Evolutionary conservation across 2,888 invertebrate species (phyloP), one percentile per base, ranked within the genome.

Genomic region (Torymus auratus): DNA sequence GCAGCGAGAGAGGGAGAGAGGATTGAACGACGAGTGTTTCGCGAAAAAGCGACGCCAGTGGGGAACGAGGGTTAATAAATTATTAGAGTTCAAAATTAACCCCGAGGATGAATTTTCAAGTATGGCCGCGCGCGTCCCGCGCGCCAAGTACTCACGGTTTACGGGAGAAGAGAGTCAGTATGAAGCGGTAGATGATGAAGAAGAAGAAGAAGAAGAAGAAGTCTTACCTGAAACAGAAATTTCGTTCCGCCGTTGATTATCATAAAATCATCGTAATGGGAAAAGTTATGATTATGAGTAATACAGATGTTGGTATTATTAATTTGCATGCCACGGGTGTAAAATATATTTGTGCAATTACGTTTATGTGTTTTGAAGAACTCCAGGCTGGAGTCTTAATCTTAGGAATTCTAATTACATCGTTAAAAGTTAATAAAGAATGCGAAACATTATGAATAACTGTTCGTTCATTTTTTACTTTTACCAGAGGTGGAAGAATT

Each of bases 21-120:
- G 50, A 71, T 71, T 71, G 61, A 71, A 52, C 71, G 13, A 15
- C 17, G 60, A n/a, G 60, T 17, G 15, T 60, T 72, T n/a, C 53
- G 72, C 12, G 20, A 70, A 70, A 58, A 70, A 70, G 28, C 52
- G 14, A 14, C 61, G 15, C 62, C 20, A 41, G 41, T 7, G 7
- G 7, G 41, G 7, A 7, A 7, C n/a, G 41, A 7, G 7, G 56
- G 17, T 70, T 70, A 70, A 70, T 70, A 70, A 60, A 70, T 70
- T 23, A 58, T 70, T 58, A 58, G 15, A 70, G 15, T 50, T 70
- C 55, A 41, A 41, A 56, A 70, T 70, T 70, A 58, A 58, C 12
- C 41, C 12, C 41, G 0, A 2, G 15, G 23, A 50, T 58, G 65
- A 65, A 65, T 52, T 17, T 58, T 58, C 13, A 70, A 58, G 5